Evolutionary conservation across 2,888 invertebrate genomes (phyloP).

Genomic region (Phalera bucephala): DNA sequence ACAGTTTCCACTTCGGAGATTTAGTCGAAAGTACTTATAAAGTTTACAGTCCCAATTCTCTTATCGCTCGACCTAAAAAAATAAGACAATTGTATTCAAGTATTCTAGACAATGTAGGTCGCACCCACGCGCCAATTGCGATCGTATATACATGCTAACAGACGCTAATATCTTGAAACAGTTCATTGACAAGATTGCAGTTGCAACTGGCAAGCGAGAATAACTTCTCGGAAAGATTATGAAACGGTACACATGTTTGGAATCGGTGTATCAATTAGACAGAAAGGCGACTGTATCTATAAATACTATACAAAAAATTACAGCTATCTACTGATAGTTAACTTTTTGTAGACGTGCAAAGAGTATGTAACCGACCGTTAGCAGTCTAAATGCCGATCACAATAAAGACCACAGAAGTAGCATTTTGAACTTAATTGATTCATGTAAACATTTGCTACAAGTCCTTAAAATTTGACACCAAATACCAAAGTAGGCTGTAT

Average conservation of each 20-base stretch:
- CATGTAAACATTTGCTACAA: too few relatives aligned
- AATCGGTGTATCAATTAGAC: constrained; percentile 27
- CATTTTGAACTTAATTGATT: too few relatives aligned
- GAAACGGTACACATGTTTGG: constrained; percentile 24
- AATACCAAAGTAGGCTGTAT: too few relatives aligned
- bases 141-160: constrained; percentile 38
- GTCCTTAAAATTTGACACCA: too few relatives aligned
- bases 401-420: too few relatives aligned
- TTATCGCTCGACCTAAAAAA: constrained; percentile 8
- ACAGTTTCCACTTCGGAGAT: too few relatives aligned
- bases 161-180: constrained; percentile 50
- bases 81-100: constrained; percentile 22
- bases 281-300: constrained; percentile 21
- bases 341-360: too few relatives aligned
- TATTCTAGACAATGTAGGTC: constrained; percentile 40
- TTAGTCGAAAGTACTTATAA: too few relatives aligned
- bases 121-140: constrained; percentile 42
- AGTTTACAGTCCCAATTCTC: not conserved
- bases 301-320: too few relatives aligned
- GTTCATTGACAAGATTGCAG: constrained; percentile 38
- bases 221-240: constrained; percentile 22
- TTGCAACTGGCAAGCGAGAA: constrained; percentile 20
- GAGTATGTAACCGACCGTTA: too few relatives aligned
- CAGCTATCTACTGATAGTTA: too few relatives aligned
- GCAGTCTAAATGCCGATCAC: too few relatives aligned